Evolutionary conservation across 2,888 invertebrate genomes (phyloP), one percentile per base, ranked within the genome.

Genomic region (Drosophila anomalata): DNA sequence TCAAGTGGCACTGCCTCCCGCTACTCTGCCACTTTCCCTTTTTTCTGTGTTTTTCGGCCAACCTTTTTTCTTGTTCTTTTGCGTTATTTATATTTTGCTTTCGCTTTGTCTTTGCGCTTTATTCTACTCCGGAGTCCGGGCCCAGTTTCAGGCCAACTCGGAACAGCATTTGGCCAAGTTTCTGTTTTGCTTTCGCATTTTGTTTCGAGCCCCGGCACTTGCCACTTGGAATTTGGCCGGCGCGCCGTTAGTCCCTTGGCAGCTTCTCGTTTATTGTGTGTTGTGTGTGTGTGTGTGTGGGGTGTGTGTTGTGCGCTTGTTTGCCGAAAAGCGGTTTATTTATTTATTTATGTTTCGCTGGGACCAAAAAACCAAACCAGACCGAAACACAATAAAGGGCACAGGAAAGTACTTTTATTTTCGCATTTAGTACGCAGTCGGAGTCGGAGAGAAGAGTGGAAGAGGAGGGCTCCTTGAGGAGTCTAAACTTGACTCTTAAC

Each of bases 301-400:
- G 7, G 29, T 6, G 8, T 6, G 26, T 46, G 54, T 33, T 65
- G 67, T 58, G 58, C 52, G 53, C 61, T 68, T 67, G 72, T 76
- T 67, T 55, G 69, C 59, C 65, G 71, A 67, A 70, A 87, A 87
- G 77, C 88, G 77, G 72, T 73, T 83, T 86, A 88, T 86, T 88
- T 75, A 68, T 75, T 74, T 85, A 77, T 87, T 87, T 88, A 75
- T 73, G 67, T 61, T 70, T 51, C 39, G 51, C 46, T 11, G 44
- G 17, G 26, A 65, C 22, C 33, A 46, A 63, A 42, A 42, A 42
- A 41, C 14, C 8, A 42, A 42, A 42, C 41, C 41, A 20, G 17
- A 36, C 36, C 36, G 17, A 44, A 51, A 17, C 57, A 9, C 47
- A 59, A 60, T 60, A 76, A 60, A 66, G 61, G 69, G 61, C 42